Evolutionary conservation across 1,140 invertebrate genomes (phyloP).

Genomic region (Zaprionus kolodkinae): DNA sequence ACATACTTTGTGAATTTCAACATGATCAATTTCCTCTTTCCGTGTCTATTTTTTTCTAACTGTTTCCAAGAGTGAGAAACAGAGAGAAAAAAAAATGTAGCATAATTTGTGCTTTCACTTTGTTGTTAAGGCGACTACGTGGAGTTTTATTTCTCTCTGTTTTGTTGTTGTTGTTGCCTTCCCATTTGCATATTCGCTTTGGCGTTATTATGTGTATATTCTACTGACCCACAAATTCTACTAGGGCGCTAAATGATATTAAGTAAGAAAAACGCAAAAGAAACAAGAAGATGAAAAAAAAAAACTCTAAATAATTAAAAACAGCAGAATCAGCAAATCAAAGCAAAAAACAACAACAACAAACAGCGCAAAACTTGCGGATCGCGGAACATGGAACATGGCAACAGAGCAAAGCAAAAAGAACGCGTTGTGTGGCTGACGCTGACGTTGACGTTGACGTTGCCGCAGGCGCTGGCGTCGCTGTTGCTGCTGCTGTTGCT

Average conservation of each 20-base stretch:
- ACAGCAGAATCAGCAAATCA: slow-evolving; percentile 21
- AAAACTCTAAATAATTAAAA: slow-evolving; percentile 20
- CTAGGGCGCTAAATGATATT: slow-evolving; percentile 36
- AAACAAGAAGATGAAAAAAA: background rate
- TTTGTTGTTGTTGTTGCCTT: background rate
- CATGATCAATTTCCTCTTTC: slow-evolving; percentile 26
- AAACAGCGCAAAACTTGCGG: background rate
- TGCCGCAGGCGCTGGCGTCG: background rate
- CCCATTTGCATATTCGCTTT: background rate
- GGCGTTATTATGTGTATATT: slow-evolving; percentile 32
- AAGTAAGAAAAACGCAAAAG: slow-evolving; percentile 37
- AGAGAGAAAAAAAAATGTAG: background rate
- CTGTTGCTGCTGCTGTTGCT: background rate
- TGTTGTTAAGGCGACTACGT: background rate
- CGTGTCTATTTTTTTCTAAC: slow-evolving; percentile 1
- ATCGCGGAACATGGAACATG: background rate
- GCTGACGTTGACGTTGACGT: background rate
- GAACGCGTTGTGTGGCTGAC: background rate
- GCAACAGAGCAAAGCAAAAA: background rate
- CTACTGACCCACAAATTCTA: slow-evolving; percentile 41
- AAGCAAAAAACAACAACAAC: slow-evolving; percentile 21
- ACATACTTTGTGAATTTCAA: background rate
- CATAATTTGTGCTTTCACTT: slow-evolving; percentile 39
- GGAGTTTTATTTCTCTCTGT: no score
- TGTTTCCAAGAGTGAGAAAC: slow-evolving; percentile 7